Conservation (phyloP, 1,140 invertebrate genomes). For the Caenorhabditis remanei region DNA sequence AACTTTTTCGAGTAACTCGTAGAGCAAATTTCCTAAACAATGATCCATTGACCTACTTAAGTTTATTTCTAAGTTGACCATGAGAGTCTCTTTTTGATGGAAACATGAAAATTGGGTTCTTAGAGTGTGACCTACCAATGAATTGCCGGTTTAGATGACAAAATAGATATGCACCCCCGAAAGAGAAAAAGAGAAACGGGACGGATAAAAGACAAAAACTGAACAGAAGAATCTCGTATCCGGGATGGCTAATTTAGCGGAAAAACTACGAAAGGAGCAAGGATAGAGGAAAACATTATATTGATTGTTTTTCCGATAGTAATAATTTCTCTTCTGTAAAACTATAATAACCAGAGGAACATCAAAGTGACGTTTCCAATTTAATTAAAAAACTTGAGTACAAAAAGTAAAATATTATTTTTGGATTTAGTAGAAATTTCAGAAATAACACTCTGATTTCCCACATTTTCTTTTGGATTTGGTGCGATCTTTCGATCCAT, state of each 20-base stretch:
- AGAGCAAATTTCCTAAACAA: not conserved
- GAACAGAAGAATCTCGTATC: not conserved
- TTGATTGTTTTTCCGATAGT: too few relatives aligned
- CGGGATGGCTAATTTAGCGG: conserved; percentile 24
- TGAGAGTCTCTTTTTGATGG: not conserved
- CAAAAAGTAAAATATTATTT: too few relatives aligned
- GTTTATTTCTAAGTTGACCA: not conserved
- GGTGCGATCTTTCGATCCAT: too few relatives aligned
- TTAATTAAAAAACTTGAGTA: too few relatives aligned
- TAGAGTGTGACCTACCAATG: conserved; percentile 26
- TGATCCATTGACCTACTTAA: not conserved
- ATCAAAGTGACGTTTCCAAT: too few relatives aligned
- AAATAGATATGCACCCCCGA: conserved; percentile 40
- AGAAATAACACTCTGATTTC: too few relatives aligned
- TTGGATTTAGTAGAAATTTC: too few relatives aligned
- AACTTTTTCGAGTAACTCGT: not conserved
- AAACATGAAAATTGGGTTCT: conserved; percentile 14
- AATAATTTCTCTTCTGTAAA: too few relatives aligned
- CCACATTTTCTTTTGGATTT: too few relatives aligned
- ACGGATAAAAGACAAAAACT: not conserved
- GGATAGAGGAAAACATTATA: too few relatives aligned
- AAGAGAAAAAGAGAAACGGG: not conserved
- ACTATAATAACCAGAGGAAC: too few relatives aligned
- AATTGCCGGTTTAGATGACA: conserved; percentile 33
- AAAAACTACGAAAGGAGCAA: not conserved